Evolutionary conservation across 2,113 vertebrate genomes (phyloP).

Genomic region (Xiphias gladius): DNA sequence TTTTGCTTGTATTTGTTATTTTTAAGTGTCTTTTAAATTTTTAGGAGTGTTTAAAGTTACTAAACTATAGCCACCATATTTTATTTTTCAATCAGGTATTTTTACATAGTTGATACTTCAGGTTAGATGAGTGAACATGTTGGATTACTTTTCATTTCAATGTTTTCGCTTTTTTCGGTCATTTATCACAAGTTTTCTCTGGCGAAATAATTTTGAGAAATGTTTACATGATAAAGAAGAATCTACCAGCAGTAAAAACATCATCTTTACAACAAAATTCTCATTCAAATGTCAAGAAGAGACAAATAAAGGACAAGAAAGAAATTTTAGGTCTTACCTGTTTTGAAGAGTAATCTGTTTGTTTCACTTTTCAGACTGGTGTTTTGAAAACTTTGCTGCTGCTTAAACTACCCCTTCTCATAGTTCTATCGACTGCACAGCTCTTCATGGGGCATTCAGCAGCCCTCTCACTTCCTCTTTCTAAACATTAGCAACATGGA

Average conservation of each 20-base stretch:
- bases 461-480: conserved; percentile 72
- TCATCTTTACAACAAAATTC: neutral
- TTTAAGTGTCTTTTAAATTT: no score
- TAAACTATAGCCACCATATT: neutral
- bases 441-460: conserved; percentile 41
- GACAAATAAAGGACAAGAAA: no score
- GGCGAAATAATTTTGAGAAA: neutral
- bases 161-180: neutral
- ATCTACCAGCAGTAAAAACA: neutral
- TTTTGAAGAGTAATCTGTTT: neutral
- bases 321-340: conserved; percentile 46
- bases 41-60: no score
- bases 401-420: conserved; percentile 63
- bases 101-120: neutral
- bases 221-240: neutral
- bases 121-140: neutral
- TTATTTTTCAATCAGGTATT: neutral
- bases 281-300: no score
- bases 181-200: neutral
- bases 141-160: neutral
- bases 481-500: conserved; percentile 28
- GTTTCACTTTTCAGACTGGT: neutral
- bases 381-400: conserved; percentile 8
- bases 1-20: no score
- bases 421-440: neutral